Percentiles rank a stretch among this genome's conserved stretches.
These are phyloP conservation scores for Anhinga rufa DNA, from an alignment of 2,113 vertebrate genomes.

Conservation along the genomic window DNA sequence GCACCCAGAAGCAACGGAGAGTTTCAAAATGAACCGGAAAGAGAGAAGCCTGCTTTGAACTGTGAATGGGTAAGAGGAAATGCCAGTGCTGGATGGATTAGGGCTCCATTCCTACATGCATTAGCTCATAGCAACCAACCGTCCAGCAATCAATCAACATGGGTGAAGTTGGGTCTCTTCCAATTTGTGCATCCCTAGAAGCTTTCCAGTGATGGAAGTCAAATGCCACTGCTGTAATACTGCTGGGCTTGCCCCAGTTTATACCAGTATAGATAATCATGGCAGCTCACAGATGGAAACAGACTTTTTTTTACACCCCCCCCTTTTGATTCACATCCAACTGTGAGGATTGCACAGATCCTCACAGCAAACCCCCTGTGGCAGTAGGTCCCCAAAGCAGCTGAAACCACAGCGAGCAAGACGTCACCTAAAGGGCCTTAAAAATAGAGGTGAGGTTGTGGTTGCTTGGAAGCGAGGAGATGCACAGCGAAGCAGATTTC, in stretches of 20 bases:
- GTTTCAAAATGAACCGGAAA: not conserved
- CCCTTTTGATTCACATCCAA: not conserved
- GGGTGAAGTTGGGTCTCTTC: not conserved
- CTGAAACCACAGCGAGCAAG: not conserved
- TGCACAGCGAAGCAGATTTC: not conserved
- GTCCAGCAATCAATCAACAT: not conserved
- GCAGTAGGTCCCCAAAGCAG: not conserved
- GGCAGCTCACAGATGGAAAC: not conserved
- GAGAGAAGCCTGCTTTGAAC: not conserved
- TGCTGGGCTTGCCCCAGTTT: not conserved
- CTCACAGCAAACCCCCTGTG: accelerated
- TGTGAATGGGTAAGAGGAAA: not conserved
- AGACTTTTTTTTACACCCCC: not conserved
- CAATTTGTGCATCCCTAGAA: not conserved
- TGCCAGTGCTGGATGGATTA: not conserved
- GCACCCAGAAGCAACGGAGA: accelerated
- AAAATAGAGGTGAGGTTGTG: not conserved
- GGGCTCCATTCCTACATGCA: not conserved
- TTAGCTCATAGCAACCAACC: not conserved
- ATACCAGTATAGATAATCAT: not conserved
- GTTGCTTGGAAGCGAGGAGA: not conserved
- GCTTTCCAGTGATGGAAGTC: not conserved
- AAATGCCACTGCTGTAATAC: not conserved
- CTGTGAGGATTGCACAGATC: accelerated
- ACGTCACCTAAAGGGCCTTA: not conserved